Evolutionary conservation across 1,140 invertebrate species (phyloP).

Genomic region (Ips nitidus): DNA sequence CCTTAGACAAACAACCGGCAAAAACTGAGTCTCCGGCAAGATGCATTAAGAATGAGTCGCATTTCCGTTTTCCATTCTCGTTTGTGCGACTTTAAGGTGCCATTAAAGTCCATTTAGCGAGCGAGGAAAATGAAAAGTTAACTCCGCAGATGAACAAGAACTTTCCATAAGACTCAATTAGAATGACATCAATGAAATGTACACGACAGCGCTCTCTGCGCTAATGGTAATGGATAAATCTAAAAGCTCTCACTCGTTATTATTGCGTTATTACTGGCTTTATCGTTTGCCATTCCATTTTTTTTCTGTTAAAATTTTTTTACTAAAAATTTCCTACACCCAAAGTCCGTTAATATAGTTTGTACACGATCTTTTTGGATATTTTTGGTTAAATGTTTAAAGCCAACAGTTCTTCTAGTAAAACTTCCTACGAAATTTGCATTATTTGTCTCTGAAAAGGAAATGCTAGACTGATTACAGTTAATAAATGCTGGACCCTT

Average conservation of each 20-base stretch:
- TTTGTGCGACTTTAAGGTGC: conserved; percentile 28
- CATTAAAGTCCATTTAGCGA: conserved; percentile 39
- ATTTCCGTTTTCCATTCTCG: conserved; percentile 24
- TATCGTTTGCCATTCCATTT: background rate
- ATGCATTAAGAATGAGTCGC: conserved; percentile 21
- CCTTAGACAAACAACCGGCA: background rate
- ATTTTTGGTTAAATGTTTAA: no score
- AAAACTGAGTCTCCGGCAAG: conserved; percentile 15
- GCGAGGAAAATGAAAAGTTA: conserved; percentile 37
- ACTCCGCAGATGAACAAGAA: conserved; percentile 33
- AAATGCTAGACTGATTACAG: no score
- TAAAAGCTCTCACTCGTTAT: conserved; percentile 23
- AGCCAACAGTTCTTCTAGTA: no score
- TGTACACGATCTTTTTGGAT: no score
- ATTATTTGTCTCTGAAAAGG: no score
- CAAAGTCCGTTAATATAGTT: no score
- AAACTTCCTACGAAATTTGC: no score
- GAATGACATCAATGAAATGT: conserved; percentile 41
- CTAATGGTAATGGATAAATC: conserved; percentile 41
- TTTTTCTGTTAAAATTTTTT: no score
- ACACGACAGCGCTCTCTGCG: conserved; percentile 26
- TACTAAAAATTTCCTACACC: no score
- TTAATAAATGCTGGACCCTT: no score
- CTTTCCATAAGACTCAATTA: conserved; percentile 40
- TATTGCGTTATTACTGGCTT: conserved; percentile 20